Conservation (phyloP, 2,113 vertebrate genomes). For the Actinemys pallida region DNA sequence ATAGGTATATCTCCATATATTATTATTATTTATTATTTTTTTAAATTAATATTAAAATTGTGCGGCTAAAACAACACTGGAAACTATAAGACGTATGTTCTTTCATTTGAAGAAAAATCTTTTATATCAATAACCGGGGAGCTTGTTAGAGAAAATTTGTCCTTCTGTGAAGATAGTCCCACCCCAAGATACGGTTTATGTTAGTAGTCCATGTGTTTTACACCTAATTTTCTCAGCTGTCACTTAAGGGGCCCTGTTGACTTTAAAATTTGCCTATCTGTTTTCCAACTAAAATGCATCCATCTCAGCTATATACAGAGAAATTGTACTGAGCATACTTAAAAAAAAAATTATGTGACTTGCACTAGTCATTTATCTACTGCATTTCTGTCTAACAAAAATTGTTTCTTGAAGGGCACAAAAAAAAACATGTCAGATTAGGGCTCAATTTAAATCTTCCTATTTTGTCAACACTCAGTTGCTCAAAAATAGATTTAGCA, state of each 20-base stretch:
- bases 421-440: not conserved
- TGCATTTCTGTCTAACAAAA: constrained; percentile 21
- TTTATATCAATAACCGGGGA: not conserved
- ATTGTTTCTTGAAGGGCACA: not conserved
- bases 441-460: constrained; percentile 22
- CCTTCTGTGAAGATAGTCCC: not conserved
- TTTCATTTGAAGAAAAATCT: not conserved
- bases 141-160: not conserved
- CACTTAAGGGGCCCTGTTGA: not conserved
- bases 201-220: not conserved
- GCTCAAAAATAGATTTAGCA: constrained; percentile 25
- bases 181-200: not conserved
- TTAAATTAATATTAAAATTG: not conserved
- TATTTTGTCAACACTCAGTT: not conserved
- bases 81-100: not conserved
- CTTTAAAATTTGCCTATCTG: constrained; percentile 17
- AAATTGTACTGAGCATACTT: not conserved
- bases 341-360: constrained; percentile 48
- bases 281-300: constrained; percentile 14
- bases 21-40: too few relatives aligned
- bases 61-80: not conserved
- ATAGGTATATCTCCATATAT: too few relatives aligned
- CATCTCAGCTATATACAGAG: constrained; percentile 23
- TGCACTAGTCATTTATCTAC: not conserved
- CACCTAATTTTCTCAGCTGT: not conserved